Evolutionary conservation across 2,888 invertebrate species (phyloP).

Genomic region (Phoenoteleia sp.): DNA sequence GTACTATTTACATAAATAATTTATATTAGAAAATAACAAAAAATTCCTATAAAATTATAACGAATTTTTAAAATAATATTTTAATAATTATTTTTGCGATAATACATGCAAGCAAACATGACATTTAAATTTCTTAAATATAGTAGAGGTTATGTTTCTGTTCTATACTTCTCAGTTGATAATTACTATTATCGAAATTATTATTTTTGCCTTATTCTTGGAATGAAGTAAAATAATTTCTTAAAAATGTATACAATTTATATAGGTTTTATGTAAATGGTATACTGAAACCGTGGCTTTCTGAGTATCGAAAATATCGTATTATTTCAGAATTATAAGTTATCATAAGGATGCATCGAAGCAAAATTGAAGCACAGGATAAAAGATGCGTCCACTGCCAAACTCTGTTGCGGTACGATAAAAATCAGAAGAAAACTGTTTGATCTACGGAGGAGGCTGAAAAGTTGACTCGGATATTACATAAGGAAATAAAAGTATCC

Average conservation of each 20-base stretch:
- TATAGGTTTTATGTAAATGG: not conserved
- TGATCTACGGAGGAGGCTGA: slow-evolving; percentile 19
- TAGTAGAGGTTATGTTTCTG: slow-evolving; percentile 2
- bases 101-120: not conserved
- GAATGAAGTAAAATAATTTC: slow-evolving; percentile 2
- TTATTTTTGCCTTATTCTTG: not conserved
- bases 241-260: not conserved
- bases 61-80: slow-evolving; percentile 2
- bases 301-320: not conserved
- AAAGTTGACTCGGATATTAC: slow-evolving; percentile 3
- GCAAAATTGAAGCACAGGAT: not conserved
- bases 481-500: slow-evolving; percentile 12
- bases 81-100: not conserved
- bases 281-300: not conserved
- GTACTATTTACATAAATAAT: not conserved
- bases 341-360: slow-evolving; percentile 10
- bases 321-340: slow-evolving; percentile 15
- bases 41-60: not conserved
- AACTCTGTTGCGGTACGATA: slow-evolving; percentile 4
- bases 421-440: slow-evolving; percentile 26
- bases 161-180: not conserved
- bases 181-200: slow-evolving; percentile 2
- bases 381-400: slow-evolving; percentile 9
- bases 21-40: not conserved
- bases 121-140: not conserved